phyloP scores from a whole-genome alignment of 2,888 invertebrate genomes.

The Cancer borealis region DNA sequence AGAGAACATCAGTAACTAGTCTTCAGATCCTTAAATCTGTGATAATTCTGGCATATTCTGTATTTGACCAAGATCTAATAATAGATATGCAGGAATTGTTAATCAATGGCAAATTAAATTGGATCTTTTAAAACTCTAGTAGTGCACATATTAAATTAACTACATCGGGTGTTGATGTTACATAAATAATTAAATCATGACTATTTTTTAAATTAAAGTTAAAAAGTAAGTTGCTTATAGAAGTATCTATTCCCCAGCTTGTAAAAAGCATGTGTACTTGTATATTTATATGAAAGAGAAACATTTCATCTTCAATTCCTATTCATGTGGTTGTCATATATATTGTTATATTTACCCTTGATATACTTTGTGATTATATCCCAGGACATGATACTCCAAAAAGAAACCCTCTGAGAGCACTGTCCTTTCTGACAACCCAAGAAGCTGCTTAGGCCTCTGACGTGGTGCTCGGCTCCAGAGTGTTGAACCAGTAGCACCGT shows the following conservation, averaged over 20 bases:
- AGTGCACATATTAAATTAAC: not conserved
- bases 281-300: not conserved
- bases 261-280: not conserved
- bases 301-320: not conserved
- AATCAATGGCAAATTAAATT: not conserved
- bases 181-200: not conserved
- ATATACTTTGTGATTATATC: not conserved
- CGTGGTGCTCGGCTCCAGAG: not conserved
- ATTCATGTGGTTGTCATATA: not conserved
- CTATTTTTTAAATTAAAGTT: not conserved
- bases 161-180: not conserved
- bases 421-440: not conserved
- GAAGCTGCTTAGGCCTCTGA: not conserved
- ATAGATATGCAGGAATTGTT: conserved; percentile 1
- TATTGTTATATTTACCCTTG: not conserved
- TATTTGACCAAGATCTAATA: not conserved
- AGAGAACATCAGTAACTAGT: not conserved
- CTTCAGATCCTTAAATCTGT: not conserved
- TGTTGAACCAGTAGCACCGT: not conserved
- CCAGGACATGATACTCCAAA: not conserved
- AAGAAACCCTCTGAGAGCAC: conserved; percentile 25
- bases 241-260: not conserved
- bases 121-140: not conserved
- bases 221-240: not conserved
- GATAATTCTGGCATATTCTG: not conserved